Conservation (phyloP, 2,888 invertebrate species). For the Ernsta delagoae region DNA sequence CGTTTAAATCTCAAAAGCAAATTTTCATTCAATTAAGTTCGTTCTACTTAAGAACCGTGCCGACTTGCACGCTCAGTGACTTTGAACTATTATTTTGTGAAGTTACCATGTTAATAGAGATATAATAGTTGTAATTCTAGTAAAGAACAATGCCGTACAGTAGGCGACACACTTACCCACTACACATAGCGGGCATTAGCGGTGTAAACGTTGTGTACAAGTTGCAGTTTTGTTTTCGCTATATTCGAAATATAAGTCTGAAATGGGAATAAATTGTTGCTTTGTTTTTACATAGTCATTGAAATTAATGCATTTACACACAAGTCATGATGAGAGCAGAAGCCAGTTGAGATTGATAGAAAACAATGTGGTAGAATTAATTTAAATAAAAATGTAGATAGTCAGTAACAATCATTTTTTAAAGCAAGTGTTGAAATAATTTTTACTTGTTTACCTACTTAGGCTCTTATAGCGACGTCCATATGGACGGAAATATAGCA, state of each 20-base stretch:
- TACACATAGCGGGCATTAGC: neutral
- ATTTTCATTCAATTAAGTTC: neutral
- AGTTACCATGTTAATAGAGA: slow-evolving; percentile 16
- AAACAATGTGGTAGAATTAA: too few species aligned
- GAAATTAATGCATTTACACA: neutral
- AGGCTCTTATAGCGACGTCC: too few species aligned
- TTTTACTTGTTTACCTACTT: too few species aligned
- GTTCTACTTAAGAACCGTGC: slow-evolving; percentile 3
- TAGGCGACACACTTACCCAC: slow-evolving; percentile 29
- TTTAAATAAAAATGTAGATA: too few species aligned
- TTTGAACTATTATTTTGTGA: slow-evolving; percentile 12
- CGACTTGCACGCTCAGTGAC: slow-evolving; percentile 6
- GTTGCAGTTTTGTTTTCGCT: neutral
- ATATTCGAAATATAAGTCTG: slow-evolving; percentile 9
- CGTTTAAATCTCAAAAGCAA: neutral
- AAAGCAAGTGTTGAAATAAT: too few species aligned
- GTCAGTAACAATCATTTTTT: too few species aligned
- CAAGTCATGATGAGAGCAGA: too few species aligned
- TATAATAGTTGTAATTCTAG: slow-evolving; percentile 7
- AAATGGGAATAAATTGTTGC: slow-evolving; percentile 11
- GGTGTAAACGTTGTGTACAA: neutral
- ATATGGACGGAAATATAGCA: too few species aligned
- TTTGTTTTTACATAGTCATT: neutral
- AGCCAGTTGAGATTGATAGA: too few species aligned
- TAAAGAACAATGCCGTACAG: slow-evolving; percentile 19